Evolutionary conservation across 2,113 vertebrate species (phyloP), one percentile per base, ranked within the genome.

Genomic region (Amia ocellicauda): DNA sequence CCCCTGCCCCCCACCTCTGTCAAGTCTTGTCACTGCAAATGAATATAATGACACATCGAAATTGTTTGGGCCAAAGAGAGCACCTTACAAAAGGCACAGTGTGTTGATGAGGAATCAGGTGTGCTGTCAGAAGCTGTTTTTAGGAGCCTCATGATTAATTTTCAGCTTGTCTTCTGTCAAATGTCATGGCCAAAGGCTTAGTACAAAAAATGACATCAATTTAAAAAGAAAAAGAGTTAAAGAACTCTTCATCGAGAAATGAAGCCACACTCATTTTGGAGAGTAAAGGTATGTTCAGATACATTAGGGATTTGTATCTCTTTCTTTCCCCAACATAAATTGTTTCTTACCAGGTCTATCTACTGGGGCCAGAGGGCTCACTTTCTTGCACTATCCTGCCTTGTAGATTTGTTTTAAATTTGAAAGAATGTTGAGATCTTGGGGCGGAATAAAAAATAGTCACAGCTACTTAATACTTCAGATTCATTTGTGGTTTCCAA

Each of bases 121-220:
- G 2, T n/a, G 17, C 53, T 55, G 23, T 16, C 27, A 28, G 3
- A 3, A 55, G 26, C n/a, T 62, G 60, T 52, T 36, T 19, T 47
- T 16, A 28, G 45, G 19, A 7, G 60, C 45, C 22, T 49, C 17
- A 26, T 28, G 8, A n/a, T 20, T 49, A 62, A 62, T 62, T 36
- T 62, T 62, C 60, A n/a, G 20, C 40, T 51, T 29, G 19, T 62
- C 28, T 52, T 22, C 53, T 27, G 53, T 52, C 27, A 40, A 10
- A 11, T 62, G 60, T 19, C 9, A 20, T 20, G 17, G 49, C n/a
- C 60, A 62, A 19, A 29, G 28, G 27, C 29, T 51, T 62, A 29
- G 45, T 47, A 19, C 4, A 17, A 47, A 17, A 47, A 47, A 47
- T 47, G 4, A n/a, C 16, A 47, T 47, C 2, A 17, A 19, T 47